Conservation (phyloP, 2,797 vertebrate genomes). For the Enteromius mattozi region DNA sequence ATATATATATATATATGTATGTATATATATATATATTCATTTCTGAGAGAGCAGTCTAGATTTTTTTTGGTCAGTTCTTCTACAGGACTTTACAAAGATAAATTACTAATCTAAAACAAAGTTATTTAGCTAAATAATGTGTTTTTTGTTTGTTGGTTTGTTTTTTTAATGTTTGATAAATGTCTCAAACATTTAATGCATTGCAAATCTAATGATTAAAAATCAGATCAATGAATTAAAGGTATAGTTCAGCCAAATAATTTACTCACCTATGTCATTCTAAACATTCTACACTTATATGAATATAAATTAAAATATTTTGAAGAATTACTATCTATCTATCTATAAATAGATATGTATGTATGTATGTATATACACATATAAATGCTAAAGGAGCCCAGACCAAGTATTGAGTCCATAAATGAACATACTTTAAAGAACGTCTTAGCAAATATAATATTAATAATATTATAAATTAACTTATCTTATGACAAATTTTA, state of each 20-base stretch:
- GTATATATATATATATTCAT: neutral
- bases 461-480: too few relatives aligned
- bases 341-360: too few relatives aligned
- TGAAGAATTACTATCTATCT: too few relatives aligned
- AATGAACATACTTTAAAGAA: too few relatives aligned
- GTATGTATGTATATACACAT: too few relatives aligned
- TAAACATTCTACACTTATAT: too few relatives aligned
- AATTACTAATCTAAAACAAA: neutral
- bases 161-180: neutral
- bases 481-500: too few relatives aligned
- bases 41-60: neutral
- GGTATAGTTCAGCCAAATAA: neutral
- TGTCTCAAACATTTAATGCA: neutral
- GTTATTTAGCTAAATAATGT: neutral
- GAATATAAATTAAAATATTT: neutral
- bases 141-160: neutral
- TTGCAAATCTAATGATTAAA: neutral
- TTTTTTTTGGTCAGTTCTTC: neutral
- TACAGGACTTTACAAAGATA: neutral
- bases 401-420: too few relatives aligned
- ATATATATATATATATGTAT: neutral
- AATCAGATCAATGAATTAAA: neutral
- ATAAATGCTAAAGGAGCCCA: too few relatives aligned
- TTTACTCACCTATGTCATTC: neutral
- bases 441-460: too few relatives aligned